Conservation (phyloP, 2,797 vertebrate genomes). For the Oreortyx pictus region DNA sequence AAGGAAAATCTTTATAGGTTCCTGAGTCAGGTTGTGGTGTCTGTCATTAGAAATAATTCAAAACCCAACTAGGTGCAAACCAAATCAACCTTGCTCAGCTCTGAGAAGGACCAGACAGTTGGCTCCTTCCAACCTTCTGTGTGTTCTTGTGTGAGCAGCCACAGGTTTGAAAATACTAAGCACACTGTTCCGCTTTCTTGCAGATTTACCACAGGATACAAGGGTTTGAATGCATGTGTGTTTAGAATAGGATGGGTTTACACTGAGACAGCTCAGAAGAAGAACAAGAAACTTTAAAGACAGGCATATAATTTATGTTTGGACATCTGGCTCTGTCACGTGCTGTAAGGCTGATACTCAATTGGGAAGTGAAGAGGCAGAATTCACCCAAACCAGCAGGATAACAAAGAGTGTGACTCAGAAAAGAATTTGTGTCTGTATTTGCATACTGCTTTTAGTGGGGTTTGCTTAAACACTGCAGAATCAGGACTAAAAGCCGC, state of each 20-base stretch:
- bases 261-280: background rate
- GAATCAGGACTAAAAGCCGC: conserved; percentile 15
- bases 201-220: background rate
- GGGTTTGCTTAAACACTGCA: background rate
- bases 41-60: background rate
- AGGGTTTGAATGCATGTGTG: background rate
- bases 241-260: background rate
- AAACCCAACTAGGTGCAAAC: rapidly evolving
- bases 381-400: background rate
- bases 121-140: background rate
- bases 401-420: background rate
- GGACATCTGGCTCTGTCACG: background rate
- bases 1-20: background rate
- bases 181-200: background rate
- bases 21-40: background rate
- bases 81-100: background rate
- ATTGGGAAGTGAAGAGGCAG: background rate
- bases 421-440: background rate
- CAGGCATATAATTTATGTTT: background rate
- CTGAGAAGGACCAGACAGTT: background rate
- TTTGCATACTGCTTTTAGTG: background rate
- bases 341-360: background rate
- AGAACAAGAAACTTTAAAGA: background rate
- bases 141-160: background rate
- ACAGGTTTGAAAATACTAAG: background rate